Base-by-base conservation (phyloP, 2,113 vertebrate species). In the Telmatochromis sp. region DNA sequence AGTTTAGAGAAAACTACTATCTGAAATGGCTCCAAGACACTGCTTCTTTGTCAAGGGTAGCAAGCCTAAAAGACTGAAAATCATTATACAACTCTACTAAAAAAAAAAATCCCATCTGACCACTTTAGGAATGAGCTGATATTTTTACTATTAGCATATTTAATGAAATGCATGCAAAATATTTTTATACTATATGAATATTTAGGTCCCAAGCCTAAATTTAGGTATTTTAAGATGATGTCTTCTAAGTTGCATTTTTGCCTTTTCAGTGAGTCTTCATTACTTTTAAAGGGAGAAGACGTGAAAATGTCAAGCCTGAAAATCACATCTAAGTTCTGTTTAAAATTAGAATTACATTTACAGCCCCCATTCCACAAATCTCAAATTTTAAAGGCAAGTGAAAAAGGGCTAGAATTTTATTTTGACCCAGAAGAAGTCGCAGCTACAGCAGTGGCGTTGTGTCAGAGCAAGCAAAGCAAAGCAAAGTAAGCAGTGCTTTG, bases 391-490 rank as follows among this genome's bases (percentile, higher is more conserved):
- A 23, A 71, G 12, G n/a, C 65, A 40, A 42, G 63, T 23, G 11
- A 9, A 71, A 71, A 40, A 71, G 1, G 0, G n/a, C 65, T 71
- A 42, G 63, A 42, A 40, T 42, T 3, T 14, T 15, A 42, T 71
- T 71, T 40, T 23, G 63, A 71, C 35, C 35, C 7, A 71, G 63
- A 71, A 42, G 35, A 21, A 71, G n/a, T 42, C 19, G 0, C 35
- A 40, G n/a, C 33, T 68, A 40, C 7, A 14, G 35, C 35, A 14
- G 63, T 68, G 63, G 35, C 0, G 1, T 40, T 21, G 28, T 35
- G 11, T 68, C n/a, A 13, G 7, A 21, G 63, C 63, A 68, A 68
- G 63, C 63, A 40, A 68, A 68, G 57, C 28, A 60, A 60, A 33
- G 58, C 2, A 63, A 63, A 63, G 58, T 19, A 63, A 63, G 31